phyloP scores from a whole-genome alignment of 2,113 vertebrate species.

The Pollimyrus isidori region DNA sequence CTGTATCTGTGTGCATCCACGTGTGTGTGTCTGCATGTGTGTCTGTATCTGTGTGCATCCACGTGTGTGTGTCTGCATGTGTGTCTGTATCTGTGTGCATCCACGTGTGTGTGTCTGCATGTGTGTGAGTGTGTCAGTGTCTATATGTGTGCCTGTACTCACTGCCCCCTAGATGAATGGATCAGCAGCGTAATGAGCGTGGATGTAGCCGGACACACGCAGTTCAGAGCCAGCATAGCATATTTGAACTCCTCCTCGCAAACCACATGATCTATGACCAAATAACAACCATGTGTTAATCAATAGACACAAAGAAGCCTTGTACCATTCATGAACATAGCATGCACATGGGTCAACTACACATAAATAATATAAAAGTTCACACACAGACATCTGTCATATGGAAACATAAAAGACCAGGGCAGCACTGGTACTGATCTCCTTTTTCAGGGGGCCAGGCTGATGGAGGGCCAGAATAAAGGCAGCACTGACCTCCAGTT shows the following conservation, averaged over 20 bases:
- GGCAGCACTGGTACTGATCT: neutral
- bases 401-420: neutral
- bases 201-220: slow-evolving; percentile 73
- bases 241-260: slow-evolving; percentile 57
- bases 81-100: neutral
- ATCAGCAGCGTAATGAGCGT: slow-evolving; percentile 76
- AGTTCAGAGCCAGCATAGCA: slow-evolving; percentile 74
- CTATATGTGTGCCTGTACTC: slow-evolving; percentile 45
- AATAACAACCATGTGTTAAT: neutral
- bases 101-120: too few species aligned
- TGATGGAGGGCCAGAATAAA: too few species aligned
- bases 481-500: too few species aligned
- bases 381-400: neutral
- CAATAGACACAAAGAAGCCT: neutral
- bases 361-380: neutral
- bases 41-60: neutral
- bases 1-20: too few species aligned
- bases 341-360: neutral
- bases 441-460: neutral
- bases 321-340: neutral
- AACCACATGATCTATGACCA: slow-evolving; percentile 59
- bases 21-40: neutral
- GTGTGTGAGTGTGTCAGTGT: neutral
- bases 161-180: slow-evolving; percentile 77
- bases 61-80: neutral